Percentiles rank a stretch among this genome's conserved stretches.
Evolutionary conservation across 2,888 invertebrate genomes (phyloP).

Genomic region (Drosophila quasianomalipes): DNA sequence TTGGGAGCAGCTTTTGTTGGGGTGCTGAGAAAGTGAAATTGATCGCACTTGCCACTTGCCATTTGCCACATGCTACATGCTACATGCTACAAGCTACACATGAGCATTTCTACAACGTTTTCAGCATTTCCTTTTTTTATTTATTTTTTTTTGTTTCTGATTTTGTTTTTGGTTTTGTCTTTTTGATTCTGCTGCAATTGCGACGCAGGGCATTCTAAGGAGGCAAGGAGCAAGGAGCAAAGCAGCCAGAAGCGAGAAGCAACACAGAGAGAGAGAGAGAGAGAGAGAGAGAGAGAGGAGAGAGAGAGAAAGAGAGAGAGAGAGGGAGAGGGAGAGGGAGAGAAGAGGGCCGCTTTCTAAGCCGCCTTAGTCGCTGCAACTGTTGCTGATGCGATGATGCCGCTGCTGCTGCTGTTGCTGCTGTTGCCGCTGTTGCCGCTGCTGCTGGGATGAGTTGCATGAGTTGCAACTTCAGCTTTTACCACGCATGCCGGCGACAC

Average conservation of each 20-base stretch:
- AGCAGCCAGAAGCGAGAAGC: not conserved
- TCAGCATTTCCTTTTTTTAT: not conserved
- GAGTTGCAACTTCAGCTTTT: slow-evolving; percentile 65
- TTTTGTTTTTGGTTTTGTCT: not conserved
- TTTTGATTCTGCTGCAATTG: slow-evolving; percentile 5
- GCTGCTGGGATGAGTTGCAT: slow-evolving; percentile 61
- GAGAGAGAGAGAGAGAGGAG: not conserved
- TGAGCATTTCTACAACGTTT: slow-evolving; percentile 4
- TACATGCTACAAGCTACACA: not conserved
- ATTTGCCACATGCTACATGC: slow-evolving; percentile 4
- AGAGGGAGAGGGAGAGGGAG: not conserved
- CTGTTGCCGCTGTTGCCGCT: slow-evolving; percentile 23
- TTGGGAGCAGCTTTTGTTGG: slow-evolving; percentile 36
- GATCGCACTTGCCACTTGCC: slow-evolving; percentile 52
- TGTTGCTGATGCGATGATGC: slow-evolving; percentile 27
- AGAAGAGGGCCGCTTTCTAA: slow-evolving; percentile 62
- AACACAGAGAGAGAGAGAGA: too few relatives aligned
- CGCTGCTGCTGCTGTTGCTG: slow-evolving; percentile 25
- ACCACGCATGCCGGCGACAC: slow-evolving; percentile 63
- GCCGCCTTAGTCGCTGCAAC: slow-evolving; percentile 44
- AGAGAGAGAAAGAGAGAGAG: too few relatives aligned
- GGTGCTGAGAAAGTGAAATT: slow-evolving; percentile 75
- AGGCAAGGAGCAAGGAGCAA: slow-evolving; percentile 1
- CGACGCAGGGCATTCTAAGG: slow-evolving; percentile 50
- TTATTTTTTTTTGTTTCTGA: not conserved